phyloP scores from a whole-genome alignment of 2,888 invertebrate genomes.

The Macropis europaea region DNA sequence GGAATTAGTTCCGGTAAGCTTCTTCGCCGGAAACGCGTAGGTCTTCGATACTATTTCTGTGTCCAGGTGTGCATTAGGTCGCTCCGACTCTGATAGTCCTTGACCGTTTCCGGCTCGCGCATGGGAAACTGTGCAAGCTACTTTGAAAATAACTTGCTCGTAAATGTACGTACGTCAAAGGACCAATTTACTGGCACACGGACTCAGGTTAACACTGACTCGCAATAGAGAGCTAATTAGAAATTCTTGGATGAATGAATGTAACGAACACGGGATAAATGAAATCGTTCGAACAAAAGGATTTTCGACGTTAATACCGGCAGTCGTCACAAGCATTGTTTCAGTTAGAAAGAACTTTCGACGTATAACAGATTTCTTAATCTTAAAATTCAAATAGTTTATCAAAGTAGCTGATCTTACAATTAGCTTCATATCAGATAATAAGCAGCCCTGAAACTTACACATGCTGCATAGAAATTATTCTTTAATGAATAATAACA shows the following conservation, averaged over 20 bases:
- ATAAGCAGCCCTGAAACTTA: too few species aligned
- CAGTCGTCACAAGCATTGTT: too few species aligned
- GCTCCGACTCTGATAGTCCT: constrained; percentile 3
- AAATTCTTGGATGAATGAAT: not conserved
- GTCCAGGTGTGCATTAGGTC: not conserved
- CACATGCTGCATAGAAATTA: too few species aligned
- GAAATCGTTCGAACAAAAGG: too few species aligned
- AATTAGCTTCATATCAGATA: too few species aligned
- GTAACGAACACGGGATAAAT: not conserved
- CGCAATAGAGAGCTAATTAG: constrained; percentile 6
- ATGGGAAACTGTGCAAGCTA: constrained; percentile 1
- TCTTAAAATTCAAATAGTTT: too few species aligned
- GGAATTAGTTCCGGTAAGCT: not conserved
- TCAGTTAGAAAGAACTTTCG: too few species aligned
- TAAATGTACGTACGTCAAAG: not conserved
- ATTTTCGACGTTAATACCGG: too few species aligned
- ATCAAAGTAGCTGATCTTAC: too few species aligned
- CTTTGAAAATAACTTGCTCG: not conserved
- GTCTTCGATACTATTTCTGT: not conserved
- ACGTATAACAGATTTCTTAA: too few species aligned
- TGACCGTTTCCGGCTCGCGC: constrained; percentile 9
- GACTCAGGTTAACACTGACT: too few species aligned
- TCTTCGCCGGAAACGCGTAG: not conserved
- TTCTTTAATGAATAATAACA: too few species aligned
- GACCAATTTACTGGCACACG: not conserved